Percentiles rank a stretch among this genome's conserved stretches.
Conservation (phyloP, 2,797 vertebrate species). For the Syngnathus rostellatus region DNA sequence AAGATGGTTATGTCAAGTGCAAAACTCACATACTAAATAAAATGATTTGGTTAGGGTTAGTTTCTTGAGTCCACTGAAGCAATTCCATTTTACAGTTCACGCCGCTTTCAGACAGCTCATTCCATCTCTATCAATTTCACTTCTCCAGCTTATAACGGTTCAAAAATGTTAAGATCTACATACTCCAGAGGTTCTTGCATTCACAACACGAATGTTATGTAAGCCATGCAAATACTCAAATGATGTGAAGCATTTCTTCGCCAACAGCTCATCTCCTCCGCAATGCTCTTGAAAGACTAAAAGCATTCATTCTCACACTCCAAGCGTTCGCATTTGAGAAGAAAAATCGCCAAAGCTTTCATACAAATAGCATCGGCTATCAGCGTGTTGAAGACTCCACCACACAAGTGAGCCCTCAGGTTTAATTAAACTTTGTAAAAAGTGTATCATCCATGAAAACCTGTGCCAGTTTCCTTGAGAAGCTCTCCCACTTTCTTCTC, state of each 20-base stretch:
- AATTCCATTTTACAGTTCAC: conserved; percentile 30
- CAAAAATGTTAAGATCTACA: conserved; percentile 43
- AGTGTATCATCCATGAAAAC: conserved; percentile 68
- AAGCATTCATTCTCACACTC: conserved; percentile 50
- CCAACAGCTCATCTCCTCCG: conserved; percentile 44
- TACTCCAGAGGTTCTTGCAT: conserved; percentile 47
- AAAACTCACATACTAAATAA: conserved; percentile 32
- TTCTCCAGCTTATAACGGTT: conserved; percentile 18
- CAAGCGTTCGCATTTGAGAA: conserved; percentile 50
- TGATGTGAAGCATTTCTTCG: conserved; percentile 43
- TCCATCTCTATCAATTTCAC: conserved; percentile 29
- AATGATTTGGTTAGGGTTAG: conserved; percentile 46
- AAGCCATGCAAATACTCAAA: conserved; percentile 49
- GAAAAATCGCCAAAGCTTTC: conserved; percentile 58
- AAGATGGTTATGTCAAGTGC: conserved; percentile 52
- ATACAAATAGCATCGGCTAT: conserved; percentile 47
- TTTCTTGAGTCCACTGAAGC: conserved; percentile 40
- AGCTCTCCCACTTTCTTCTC: conserved; percentile 55
- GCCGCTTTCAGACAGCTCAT: conserved; percentile 26
- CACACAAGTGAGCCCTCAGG: conserved; percentile 64
- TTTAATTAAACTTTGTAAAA: conserved; percentile 75
- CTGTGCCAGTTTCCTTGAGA: conserved; percentile 51
- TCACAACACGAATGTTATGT: conserved; percentile 46
- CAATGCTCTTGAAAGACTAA: conserved; percentile 47
- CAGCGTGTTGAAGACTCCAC: conserved; percentile 49